These are phyloP conservation scores for Macrophya alboannulata DNA, from an alignment of 2,888 invertebrate species.

Conservation along the genomic window DNA sequence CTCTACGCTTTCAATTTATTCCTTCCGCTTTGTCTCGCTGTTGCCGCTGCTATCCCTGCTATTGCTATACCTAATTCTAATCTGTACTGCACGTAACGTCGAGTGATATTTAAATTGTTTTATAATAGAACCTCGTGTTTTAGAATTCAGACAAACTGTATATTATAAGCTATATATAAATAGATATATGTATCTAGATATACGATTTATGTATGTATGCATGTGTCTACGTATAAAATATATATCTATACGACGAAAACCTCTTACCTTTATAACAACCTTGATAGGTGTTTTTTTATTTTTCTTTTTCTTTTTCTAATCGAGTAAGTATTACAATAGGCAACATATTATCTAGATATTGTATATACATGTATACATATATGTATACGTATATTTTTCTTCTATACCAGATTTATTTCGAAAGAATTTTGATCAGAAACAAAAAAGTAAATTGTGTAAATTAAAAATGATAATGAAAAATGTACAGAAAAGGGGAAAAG, in stretches of 20 bases:
- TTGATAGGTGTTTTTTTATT: background rate
- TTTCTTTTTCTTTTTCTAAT: background rate
- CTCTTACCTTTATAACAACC: background rate
- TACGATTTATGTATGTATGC: too few species aligned
- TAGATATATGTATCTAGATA: background rate
- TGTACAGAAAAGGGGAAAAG: background rate
- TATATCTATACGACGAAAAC: background rate
- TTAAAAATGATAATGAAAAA: background rate
- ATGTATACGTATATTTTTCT: too few species aligned
- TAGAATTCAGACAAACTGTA: background rate
- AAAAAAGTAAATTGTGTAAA: too few species aligned
- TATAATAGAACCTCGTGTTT: background rate
- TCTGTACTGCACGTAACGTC: background rate
- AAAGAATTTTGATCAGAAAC: too few species aligned
- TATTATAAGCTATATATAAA: background rate
- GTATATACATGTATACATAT: too few species aligned
- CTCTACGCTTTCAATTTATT: constrained; percentile 24
- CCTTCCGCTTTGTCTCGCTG: background rate
- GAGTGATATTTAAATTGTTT: background rate
- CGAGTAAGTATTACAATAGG: too few species aligned
- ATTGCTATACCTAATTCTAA: background rate
- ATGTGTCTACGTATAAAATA: background rate
- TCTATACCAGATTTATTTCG: too few species aligned
- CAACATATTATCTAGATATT: background rate
- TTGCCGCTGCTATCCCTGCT: background rate